Evolutionary conservation across 2,113 vertebrate species (phyloP).

Genomic region (Microcebus griseorufus): DNA sequence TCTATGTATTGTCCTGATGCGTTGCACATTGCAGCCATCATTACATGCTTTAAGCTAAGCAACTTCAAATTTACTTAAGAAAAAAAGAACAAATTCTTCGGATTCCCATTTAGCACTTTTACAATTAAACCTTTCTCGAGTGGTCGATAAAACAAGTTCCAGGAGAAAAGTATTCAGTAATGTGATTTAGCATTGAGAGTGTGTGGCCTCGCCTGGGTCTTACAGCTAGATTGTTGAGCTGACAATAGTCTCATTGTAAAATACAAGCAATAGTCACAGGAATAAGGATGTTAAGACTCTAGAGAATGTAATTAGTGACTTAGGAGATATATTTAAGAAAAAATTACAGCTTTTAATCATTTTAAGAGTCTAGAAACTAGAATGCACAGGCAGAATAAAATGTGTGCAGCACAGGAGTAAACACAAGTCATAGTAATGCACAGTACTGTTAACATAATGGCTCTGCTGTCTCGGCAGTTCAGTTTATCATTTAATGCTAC

Average conservation of each 20-base stretch:
- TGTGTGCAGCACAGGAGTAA: slow-evolving; percentile 60
- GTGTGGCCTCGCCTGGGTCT: not conserved
- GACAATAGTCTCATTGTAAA: slow-evolving; percentile 37
- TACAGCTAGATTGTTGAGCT: not conserved
- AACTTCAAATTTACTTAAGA: slow-evolving; percentile 29
- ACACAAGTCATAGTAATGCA: slow-evolving; percentile 49
- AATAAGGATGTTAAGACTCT: slow-evolving; percentile 45
- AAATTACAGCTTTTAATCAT: slow-evolving; percentile 74
- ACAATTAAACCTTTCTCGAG: slow-evolving; percentile 57
- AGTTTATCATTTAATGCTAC: slow-evolving; percentile 67
- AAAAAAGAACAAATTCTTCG: slow-evolving; percentile 10
- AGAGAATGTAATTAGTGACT: slow-evolving; percentile 53
- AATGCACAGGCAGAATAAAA: slow-evolving; percentile 47
- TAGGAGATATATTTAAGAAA: slow-evolving; percentile 54
- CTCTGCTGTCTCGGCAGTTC: slow-evolving; percentile 49
- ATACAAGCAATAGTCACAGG: not conserved
- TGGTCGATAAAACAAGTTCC: slow-evolving; percentile 53
- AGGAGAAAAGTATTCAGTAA: slow-evolving; percentile 16
- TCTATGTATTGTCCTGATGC: not conserved
- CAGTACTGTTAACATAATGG: not conserved
- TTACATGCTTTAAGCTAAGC: not conserved
- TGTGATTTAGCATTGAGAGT: slow-evolving; percentile 20
- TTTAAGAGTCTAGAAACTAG: slow-evolving; percentile 49
- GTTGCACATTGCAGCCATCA: not conserved
- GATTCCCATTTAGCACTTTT: slow-evolving; percentile 41